phyloP scores from a whole-genome alignment of 2,113 vertebrate genomes.

The Piprites chloris region DNA sequence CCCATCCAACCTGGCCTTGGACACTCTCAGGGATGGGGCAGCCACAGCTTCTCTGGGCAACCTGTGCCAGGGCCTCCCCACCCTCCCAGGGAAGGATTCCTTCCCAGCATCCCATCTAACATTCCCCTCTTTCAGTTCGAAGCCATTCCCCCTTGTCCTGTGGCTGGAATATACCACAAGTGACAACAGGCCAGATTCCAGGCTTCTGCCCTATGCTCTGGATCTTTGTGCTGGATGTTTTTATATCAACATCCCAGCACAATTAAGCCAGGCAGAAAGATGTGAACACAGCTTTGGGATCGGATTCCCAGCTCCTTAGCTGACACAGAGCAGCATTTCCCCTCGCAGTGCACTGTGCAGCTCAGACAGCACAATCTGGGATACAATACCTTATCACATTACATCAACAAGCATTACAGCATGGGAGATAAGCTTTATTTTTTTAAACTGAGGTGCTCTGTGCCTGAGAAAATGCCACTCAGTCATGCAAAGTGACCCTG shows the following conservation, averaged over 20 bases:
- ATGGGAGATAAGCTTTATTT: neutral
- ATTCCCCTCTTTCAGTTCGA: neutral
- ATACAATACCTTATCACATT: accelerated
- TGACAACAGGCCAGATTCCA: neutral
- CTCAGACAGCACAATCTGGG: neutral
- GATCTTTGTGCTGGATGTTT: neutral
- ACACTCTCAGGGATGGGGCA: neutral
- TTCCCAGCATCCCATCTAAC: accelerated
- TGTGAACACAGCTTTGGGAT: accelerated
- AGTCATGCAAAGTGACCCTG: neutral
- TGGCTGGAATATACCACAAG: neutral
- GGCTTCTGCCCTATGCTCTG: neutral
- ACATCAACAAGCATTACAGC: neutral
- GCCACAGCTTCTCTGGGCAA: neutral
- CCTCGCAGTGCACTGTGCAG: accelerated
- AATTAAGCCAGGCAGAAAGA: neutral
- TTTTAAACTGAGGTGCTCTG: neutral
- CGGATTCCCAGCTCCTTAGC: neutral
- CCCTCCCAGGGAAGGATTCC: neutral
- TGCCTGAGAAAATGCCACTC: neutral
- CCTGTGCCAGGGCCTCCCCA: neutral
- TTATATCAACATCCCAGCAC: accelerated
- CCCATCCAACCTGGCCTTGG: neutral
- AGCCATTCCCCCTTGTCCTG: neutral
- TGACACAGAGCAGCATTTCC: neutral